phyloP scores from a whole-genome alignment of 2,888 invertebrate genomes.

The Amaurobius ferox region DNA sequence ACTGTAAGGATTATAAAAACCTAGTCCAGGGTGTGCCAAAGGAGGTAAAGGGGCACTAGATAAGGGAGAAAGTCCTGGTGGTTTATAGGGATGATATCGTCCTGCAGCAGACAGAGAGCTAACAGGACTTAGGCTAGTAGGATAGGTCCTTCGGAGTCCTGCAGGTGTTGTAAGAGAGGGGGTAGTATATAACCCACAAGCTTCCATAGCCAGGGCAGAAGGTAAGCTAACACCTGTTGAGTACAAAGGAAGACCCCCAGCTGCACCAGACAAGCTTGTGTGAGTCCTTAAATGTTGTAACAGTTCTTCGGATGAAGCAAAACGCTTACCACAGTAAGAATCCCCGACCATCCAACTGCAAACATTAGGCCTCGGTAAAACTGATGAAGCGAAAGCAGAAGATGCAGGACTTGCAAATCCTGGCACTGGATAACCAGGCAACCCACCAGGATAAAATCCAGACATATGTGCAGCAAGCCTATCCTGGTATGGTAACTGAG shows the following conservation, averaged over 20 bases:
- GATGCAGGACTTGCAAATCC: constrained; percentile 68
- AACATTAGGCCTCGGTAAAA: constrained; percentile 81
- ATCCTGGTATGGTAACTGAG: constrained; percentile 88
- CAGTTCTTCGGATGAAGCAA: constrained; percentile 93
- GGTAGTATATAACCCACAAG: constrained; percentile 62
- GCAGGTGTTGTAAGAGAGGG: constrained; percentile 79
- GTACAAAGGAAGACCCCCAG: constrained; percentile 40
- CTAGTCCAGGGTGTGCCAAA: constrained; percentile 60
- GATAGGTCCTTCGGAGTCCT: constrained; percentile 86
- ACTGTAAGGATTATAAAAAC: constrained; percentile 68
- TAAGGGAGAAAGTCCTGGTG: constrained; percentile 76
- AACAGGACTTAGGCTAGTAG: constrained; percentile 87
- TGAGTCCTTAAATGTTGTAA: constrained; percentile 94
- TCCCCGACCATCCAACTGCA: constrained; percentile 98
- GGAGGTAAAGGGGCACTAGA: constrained; percentile 62
- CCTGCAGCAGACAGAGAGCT: constrained; percentile 80
- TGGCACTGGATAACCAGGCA: constrained; percentile 69
- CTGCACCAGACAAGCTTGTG: constrained; percentile 79
- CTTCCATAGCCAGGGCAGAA: constrained; percentile 70
- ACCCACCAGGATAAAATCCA: constrained; percentile 75
- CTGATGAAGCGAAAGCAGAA: constrained; percentile 76
- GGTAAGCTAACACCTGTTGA: constrained; percentile 60
- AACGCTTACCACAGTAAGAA: constrained; percentile 93
- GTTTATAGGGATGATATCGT: constrained; percentile 97
- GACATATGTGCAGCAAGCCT: constrained; percentile 78